Base-by-base conservation (phyloP, 1,140 invertebrate species). In the Orchesella cincta region DNA sequence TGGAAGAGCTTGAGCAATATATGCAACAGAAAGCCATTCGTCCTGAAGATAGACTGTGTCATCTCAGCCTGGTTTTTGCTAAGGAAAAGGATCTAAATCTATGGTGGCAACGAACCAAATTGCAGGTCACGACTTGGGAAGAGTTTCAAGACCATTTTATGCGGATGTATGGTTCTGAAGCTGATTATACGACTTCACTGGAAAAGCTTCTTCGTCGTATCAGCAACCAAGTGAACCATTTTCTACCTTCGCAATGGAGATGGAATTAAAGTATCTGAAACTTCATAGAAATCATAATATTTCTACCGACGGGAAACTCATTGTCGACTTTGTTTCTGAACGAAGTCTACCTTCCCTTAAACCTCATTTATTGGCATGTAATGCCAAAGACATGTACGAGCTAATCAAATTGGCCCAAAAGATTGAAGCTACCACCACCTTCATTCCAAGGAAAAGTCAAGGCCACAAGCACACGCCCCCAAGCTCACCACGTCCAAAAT, bases 101-200 rank as follows among this genome's bases (percentile, higher is more conserved):
- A 12, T 71, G 67, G 67, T 71, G 67, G 67, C 67, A 71, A 23
- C 3, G 67, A 31, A 71, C 67, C 12, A 71, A 71, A 71, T 23
- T 71, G 2, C 29, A 14, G 5, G 67, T 33, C 12, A 71, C 29
- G 1, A 14, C 67, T 23, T 71, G 67, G 67, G 5, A 33, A 2
- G 67, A 71, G 1, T 71, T 71, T 23, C 3, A 28, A 31, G 1
- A 18, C 3, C 29, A 71, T 34, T 71, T 71, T 23, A 14, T 71
- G 67, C 26, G 34, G 8, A 71, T 71, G 67, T 71, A 71, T 36
- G 67, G 67, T 2, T 71, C 67, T 71, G 67, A 71, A 14, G 14
- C 8, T 12, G 67, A 71, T 31, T 2, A 26, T 8, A 18, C 3
- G 3, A 14, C 29, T 2, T 8, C 67, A 5, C 29, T 71, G 16